phyloP scores from a whole-genome alignment of 2,888 invertebrate genomes.

The Xanthia icteritia region DNA sequence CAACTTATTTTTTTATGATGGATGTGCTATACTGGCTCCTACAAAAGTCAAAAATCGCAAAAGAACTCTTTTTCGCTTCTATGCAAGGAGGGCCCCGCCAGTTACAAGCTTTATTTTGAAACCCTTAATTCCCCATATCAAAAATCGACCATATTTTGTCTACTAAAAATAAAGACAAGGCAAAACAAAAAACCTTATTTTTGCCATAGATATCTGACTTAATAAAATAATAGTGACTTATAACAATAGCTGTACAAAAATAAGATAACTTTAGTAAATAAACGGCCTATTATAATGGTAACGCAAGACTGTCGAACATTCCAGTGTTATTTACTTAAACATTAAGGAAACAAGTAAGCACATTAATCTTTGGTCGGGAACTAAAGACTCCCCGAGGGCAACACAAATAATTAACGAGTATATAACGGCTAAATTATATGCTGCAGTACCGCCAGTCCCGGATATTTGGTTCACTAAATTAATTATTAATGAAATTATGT shows the following conservation, averaged over 20 bases:
- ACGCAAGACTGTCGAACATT: background rate
- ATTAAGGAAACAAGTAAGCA: conserved; percentile 21
- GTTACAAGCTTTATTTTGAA: too few relatives aligned
- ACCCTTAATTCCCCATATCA: too few relatives aligned
- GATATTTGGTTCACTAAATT: conserved; percentile 14
- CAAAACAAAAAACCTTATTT: too few relatives aligned
- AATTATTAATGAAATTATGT: background rate
- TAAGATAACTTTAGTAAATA: background rate
- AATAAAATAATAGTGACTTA: too few relatives aligned
- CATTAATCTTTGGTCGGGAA: conserved; percentile 37
- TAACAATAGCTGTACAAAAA: background rate
- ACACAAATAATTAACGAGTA: conserved; percentile 29
- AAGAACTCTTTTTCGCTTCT: too few relatives aligned
- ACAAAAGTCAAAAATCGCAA: too few relatives aligned
- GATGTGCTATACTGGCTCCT: too few relatives aligned
- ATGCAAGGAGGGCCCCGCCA: too few relatives aligned
- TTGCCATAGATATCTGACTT: too few relatives aligned
- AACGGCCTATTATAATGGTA: background rate
- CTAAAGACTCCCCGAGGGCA: conserved; percentile 32
- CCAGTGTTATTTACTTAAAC: conserved; percentile 19
- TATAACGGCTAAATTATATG: conserved; percentile 17
- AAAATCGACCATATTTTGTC: too few relatives aligned
- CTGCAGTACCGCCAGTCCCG: background rate
- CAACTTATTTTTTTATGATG: too few relatives aligned
- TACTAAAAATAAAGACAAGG: too few relatives aligned